phyloP scores from a whole-genome alignment of 2,113 vertebrate genomes.

The human (Homo sapiens) region DNA sequence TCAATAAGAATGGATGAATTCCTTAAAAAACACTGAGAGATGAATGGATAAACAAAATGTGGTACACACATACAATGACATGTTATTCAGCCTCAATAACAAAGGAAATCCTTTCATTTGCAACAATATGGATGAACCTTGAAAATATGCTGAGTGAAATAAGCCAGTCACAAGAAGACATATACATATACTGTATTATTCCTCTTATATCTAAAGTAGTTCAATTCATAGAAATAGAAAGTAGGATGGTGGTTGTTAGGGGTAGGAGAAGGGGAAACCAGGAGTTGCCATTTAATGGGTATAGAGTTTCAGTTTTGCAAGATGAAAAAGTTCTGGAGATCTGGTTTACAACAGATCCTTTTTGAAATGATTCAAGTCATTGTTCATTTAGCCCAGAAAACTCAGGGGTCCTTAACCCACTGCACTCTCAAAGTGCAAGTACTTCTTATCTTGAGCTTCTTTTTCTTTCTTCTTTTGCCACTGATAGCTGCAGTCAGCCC shows the following conservation, averaged over 20 bases:
- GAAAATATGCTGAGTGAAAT: not conserved
- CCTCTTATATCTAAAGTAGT: not conserved
- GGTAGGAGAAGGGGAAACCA: not conserved
- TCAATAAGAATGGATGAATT: not conserved
- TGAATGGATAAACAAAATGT: not conserved
- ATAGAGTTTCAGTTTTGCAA: not conserved
- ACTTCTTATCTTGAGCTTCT: not conserved
- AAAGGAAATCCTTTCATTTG: not conserved
- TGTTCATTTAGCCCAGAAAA: not conserved
- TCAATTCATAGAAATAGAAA: not conserved
- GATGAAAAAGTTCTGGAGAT: not conserved
- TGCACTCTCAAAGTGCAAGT: not conserved
- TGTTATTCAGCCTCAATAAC: not conserved
- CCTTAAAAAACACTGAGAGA: not conserved
- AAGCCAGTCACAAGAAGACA: not conserved
- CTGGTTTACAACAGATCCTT: not conserved
- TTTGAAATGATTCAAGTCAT: not conserved
- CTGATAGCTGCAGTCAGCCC: not conserved
- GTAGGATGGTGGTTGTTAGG: not conserved
- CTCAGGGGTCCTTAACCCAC: not conserved
- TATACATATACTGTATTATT: not conserved
- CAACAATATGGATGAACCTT: not conserved
- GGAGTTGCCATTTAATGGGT: not conserved
- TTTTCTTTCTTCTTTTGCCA: not conserved
- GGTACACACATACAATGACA: not conserved